A percentile compares a stretch with the other conserved stretches of the same genome.
Conservation (phyloP, 92 coral and sea anemone species). For the Zoanthus solanderi region DNA sequence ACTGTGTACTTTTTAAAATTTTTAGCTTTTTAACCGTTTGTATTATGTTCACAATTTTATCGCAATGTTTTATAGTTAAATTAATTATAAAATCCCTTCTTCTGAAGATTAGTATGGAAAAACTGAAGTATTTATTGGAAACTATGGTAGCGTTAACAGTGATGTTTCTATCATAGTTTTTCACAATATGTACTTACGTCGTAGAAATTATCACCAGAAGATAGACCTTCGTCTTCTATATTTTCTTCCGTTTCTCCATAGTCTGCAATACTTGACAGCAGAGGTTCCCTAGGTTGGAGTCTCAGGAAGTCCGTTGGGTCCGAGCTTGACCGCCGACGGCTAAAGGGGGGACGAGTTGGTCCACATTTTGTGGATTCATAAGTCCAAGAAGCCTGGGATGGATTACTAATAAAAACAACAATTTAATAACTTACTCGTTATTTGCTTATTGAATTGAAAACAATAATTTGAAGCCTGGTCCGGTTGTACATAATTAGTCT, state of each 20-base stretch:
- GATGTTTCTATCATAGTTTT: not conserved
- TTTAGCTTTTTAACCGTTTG: too few species aligned
- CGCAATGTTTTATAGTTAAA: too few species aligned
- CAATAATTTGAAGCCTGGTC: too few species aligned
- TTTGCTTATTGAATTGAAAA: too few species aligned
- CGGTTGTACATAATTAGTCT: too few species aligned
- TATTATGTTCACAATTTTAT: too few species aligned
- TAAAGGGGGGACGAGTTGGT: not conserved
- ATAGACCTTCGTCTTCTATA: not conserved
- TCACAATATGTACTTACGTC: not conserved
- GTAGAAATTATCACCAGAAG: not conserved
- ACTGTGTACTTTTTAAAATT: too few species aligned
- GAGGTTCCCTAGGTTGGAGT: constrained; percentile 21
- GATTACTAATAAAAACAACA: not conserved
- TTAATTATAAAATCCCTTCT: too few species aligned
- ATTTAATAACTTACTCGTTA: not conserved
- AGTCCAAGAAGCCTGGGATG: not conserved
- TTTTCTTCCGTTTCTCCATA: not conserved
- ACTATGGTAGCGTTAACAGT: not conserved
- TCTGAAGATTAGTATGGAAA: too few species aligned
- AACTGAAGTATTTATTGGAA: not conserved
- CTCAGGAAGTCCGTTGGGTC: constrained; percentile 30
- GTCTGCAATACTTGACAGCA: constrained; percentile 16
- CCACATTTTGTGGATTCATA: not conserved
- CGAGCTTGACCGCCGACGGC: constrained; percentile 25